These are phyloP conservation scores for Anolis sagrei DNA, from an alignment of 2,113 vertebrate species.

Conservation along the genomic window DNA sequence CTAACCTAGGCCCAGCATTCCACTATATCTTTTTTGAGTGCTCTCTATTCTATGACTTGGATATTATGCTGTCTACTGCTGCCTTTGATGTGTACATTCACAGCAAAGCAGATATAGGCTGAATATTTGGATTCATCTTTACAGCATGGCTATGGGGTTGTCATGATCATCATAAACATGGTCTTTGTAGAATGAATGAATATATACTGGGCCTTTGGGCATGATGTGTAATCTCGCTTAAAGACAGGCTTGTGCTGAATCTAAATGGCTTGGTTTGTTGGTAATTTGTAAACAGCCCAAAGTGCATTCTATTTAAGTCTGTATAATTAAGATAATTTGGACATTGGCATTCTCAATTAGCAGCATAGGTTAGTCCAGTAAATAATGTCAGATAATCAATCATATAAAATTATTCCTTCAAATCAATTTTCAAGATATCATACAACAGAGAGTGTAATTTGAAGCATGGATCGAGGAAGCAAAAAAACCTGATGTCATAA, in stretches of 20 bases:
- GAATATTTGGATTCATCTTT: neutral
- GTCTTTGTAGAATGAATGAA: neutral
- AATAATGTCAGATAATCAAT: neutral
- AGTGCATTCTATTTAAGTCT: neutral
- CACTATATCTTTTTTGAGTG: too few species aligned
- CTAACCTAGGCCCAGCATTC: too few species aligned
- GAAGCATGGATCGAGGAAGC: neutral
- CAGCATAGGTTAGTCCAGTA: neutral
- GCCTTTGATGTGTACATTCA: neutral
- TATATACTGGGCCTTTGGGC: too few species aligned
- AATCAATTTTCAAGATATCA: neutral
- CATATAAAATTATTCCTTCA: neutral
- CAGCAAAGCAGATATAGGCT: neutral
- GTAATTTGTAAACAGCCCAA: neutral
- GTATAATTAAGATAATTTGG: neutral
- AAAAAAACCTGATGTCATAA: neutral
- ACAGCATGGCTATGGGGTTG: neutral
- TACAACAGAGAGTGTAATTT: neutral
- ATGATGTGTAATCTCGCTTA: neutral
- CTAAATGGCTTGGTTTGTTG: neutral
- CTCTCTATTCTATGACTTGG: neutral
- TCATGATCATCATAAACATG: neutral
- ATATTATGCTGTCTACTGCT: neutral
- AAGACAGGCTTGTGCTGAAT: neutral
- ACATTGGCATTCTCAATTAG: constrained; percentile 9